phyloP scores from a whole-genome alignment of 1,140 invertebrate genomes.

The Halyomorpha halys region DNA sequence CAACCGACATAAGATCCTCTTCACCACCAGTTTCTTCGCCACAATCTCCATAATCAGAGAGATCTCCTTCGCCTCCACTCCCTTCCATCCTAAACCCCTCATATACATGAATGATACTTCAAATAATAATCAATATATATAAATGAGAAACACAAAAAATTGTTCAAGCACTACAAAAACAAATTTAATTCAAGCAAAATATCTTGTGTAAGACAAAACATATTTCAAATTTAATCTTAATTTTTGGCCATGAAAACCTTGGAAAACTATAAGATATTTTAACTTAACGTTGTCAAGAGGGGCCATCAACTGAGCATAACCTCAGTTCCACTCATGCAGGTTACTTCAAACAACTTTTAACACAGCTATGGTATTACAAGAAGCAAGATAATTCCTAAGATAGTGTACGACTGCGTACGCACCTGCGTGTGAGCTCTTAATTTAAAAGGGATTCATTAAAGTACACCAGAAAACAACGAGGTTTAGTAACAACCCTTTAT shows the following conservation, averaged over 20 bases:
- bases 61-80: conserved; percentile 3
- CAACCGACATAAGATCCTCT: conserved; percentile 38
- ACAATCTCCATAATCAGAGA: conserved; percentile 54
- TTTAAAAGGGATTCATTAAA: conserved; percentile 9
- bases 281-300: not conserved
- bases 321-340: conserved; percentile 4
- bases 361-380: not conserved
- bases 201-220: no score
- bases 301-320: not conserved
- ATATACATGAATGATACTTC: no score
- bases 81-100: conserved; percentile 9
- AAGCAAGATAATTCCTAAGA: conserved; percentile 3
- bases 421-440: conserved; percentile 57
- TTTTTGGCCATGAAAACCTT: no score
- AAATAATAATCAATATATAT: conserved; percentile 29
- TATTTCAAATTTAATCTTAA: no score
- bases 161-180: conserved; percentile 52
- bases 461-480: not conserved
- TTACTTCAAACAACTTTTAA: conserved; percentile 24
- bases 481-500: conserved; percentile 6
- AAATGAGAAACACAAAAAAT: conserved; percentile 59
- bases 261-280: no score
- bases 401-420: conserved; percentile 69
- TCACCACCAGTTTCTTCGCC: conserved; percentile 67
- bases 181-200: not conserved